Percentiles rank a stretch among this genome's conserved stretches.
These are phyloP conservation scores for Nyctereutes procyonoides DNA, from an alignment of 2,113 vertebrate genomes.

Conservation along the genomic window DNA sequence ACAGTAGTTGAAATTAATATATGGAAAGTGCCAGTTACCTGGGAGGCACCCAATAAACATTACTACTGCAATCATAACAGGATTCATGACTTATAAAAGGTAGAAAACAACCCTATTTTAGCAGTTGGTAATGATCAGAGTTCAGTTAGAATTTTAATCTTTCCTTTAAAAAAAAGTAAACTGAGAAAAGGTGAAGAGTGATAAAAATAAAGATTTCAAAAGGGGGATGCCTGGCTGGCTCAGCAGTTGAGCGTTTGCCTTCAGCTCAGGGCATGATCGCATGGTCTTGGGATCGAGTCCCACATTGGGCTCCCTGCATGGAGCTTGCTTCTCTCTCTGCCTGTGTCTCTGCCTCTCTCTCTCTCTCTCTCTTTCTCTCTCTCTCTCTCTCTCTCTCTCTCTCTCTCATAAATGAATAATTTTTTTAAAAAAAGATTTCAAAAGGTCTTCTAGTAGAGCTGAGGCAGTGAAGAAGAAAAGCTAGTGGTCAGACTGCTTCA, in stretches of 20 bases:
- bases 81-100: conserved; percentile 17
- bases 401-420: too few relatives aligned
- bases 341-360: too few relatives aligned
- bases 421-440: neutral
- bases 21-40: neutral
- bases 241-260: too few relatives aligned
- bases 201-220: neutral
- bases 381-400: too few relatives aligned
- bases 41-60: neutral
- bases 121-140: neutral
- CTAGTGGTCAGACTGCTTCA: neutral
- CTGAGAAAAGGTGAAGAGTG: neutral
- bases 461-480: neutral
- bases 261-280: too few relatives aligned
- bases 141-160: conserved; percentile 52
- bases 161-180: neutral
- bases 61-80: neutral
- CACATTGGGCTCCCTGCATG: too few relatives aligned
- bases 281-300: too few relatives aligned
- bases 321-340: too few relatives aligned
- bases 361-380: too few relatives aligned
- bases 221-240: too few relatives aligned
- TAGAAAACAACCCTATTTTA: neutral
- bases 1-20: neutral
- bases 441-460: neutral